Percentiles rank a stretch among this genome's conserved stretches.
Conservation (phyloP, 2,888 invertebrate species). For the Stenichneumon culpator region DNA sequence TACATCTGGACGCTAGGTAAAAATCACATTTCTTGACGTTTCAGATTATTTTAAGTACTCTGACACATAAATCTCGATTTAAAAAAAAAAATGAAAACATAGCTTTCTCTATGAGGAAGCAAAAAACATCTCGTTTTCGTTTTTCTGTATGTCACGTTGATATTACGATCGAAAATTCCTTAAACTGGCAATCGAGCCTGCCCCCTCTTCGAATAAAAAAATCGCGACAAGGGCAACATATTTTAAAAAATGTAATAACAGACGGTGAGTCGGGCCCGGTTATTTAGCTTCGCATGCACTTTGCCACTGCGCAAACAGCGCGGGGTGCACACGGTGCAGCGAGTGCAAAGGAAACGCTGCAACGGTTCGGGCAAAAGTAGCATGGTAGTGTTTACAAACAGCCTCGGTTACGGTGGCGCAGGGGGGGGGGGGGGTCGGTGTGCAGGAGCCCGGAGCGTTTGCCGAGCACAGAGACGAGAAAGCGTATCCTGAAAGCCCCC, state of each 20-base stretch:
- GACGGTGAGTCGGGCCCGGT: neutral
- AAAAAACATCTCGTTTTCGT: no score
- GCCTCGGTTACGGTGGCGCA: conserved; percentile 67
- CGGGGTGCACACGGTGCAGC: conserved; percentile 54
- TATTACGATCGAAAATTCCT: no score
- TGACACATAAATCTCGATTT: no score
- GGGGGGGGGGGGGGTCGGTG: conserved; percentile 33
- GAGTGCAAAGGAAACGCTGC: conserved; percentile 8
- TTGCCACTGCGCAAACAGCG: conserved; percentile 12
- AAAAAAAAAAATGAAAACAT: no score
- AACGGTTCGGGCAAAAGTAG: conserved; percentile 72
- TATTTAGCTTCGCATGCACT: conserved; percentile 38
- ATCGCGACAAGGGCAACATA: neutral
- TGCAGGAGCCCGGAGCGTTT: conserved; percentile 58
- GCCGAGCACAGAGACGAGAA: conserved; percentile 59
- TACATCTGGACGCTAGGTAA: no score
- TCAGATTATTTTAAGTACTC: no score
- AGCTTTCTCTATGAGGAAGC: no score
- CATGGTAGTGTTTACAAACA: conserved; percentile 79
- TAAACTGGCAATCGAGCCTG: neutral
- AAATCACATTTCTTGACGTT: no score
- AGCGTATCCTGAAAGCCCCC: conserved; percentile 69
- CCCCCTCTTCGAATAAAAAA: neutral
- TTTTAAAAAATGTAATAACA: neutral
- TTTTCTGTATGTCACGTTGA: no score